Percentiles rank a stretch among this genome's conserved stretches.
Evolutionary conservation across 2,888 invertebrate genomes (phyloP).

Genomic region (Keiferia lycopersicella): DNA sequence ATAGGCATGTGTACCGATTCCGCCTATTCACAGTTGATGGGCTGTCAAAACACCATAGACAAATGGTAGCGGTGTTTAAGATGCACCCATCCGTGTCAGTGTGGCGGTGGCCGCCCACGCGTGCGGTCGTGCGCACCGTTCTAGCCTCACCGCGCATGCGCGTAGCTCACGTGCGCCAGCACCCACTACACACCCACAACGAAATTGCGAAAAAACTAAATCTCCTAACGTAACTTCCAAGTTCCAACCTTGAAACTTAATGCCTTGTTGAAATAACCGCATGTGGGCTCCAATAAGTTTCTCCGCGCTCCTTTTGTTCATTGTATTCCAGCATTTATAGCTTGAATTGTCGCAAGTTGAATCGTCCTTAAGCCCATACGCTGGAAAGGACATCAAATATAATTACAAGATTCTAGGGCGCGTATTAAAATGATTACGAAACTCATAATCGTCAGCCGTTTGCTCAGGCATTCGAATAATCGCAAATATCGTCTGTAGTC

Average conservation of each 20-base stretch:
- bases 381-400: conserved; percentile 36
- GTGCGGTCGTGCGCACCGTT: conserved; percentile 59
- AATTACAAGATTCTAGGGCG: conserved; percentile 49
- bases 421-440: conserved; percentile 43
- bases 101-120: conserved; percentile 68
- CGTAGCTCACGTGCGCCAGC: conserved; percentile 52
- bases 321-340: conserved; percentile 55
- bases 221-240: conserved; percentile 65
- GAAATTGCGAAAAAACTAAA: conserved; percentile 77
- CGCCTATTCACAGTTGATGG: conserved; percentile 35
- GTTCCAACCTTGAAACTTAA: conserved; percentile 76
- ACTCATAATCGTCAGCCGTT: conserved; percentile 46
- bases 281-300: conserved; percentile 68
- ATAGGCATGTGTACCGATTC: too few species aligned
- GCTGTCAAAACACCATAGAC: conserved; percentile 44
- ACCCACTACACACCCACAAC: conserved; percentile 71
- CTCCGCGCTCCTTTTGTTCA: conserved; percentile 59
- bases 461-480: conserved; percentile 59
- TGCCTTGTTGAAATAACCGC: conserved; percentile 68
- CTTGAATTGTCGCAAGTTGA: conserved; percentile 40
- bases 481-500: conserved; percentile 67
- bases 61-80: conserved; percentile 41
- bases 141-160: conserved; percentile 4
- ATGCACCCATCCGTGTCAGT: conserved; percentile 53
- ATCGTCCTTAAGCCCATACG: conserved; percentile 29